Base-by-base conservation (phyloP, 1,140 invertebrate genomes). In the Macrobrachium rosenbergii region DNA sequence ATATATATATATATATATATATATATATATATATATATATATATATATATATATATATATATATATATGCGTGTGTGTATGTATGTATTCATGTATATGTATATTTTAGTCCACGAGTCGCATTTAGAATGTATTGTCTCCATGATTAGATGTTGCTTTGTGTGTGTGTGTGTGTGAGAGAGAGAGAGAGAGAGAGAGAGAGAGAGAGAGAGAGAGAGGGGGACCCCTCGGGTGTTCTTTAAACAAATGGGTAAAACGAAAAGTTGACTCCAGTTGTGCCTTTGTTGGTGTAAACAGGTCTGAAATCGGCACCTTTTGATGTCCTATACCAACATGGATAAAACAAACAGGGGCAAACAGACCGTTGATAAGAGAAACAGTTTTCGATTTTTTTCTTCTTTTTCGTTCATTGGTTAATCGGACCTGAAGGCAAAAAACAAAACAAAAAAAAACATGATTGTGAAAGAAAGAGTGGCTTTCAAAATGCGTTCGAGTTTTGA, bases 261-360 rank as follows among this genome's bases (percentile, higher is more conserved):
- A 37, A 43, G 11, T 10, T 43, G 14, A 58, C 59, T 21, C 10
- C 6, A 17, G 59, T 5, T 21, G 78, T 21, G 17, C 12, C 59
- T 23, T n/a, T 63, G 45, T 43, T 59, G 60, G 43, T 16, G 75
- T 85, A 85, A 67, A 79, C 83, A 79, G 63, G 37, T 21, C 58
- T 58, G 23, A 21, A 7, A 58, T 37, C 52, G 76, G 63, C 21
- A 10, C 21, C 83, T 79, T 73, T 86, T 79, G 63, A 67, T 69
- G 63, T 69, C 52, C 62, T 28, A 76, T 28, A 11, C 76, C 76
- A 77, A 60, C 82, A 85, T 67, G 83, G 83, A 85, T 85, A 77
- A 69, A 85, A 75, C 78, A 86, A 86, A 86, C 83, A 86, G 58
- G 23, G 52, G 37, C 64, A 86, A 79, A 86, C 83, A 86, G 43